These are phyloP conservation scores for Typhlichthys subterraneus DNA, from an alignment of 2,797 vertebrate species.

Conservation along the genomic window DNA sequence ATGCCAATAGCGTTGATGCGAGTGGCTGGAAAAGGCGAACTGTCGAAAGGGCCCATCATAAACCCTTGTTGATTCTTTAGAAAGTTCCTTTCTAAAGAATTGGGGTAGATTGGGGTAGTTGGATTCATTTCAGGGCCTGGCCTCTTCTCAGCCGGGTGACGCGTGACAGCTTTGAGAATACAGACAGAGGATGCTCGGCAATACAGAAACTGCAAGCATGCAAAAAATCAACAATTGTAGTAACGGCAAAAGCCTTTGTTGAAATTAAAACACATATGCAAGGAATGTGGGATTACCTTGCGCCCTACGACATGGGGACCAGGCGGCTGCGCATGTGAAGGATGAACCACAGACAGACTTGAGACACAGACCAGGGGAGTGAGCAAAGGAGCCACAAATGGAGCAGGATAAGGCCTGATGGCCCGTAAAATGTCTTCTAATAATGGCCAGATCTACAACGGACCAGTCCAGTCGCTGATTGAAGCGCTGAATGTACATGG, in stretches of 20 bases:
- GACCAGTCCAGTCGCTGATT: background rate
- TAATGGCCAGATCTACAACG: background rate
- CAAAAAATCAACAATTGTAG: background rate
- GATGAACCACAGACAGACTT: background rate
- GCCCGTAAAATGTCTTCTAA: background rate
- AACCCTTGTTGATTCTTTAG: background rate
- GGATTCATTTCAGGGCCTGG: background rate
- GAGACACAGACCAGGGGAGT: background rate
- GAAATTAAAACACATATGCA: too few species aligned
- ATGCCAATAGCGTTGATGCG: background rate
- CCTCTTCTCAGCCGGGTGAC: too few species aligned
- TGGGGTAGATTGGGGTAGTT: background rate
- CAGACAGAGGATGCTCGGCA: background rate
- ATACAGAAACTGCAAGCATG: background rate
- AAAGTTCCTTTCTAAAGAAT: background rate
- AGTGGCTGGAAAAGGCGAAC: background rate
- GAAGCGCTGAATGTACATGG: background rate
- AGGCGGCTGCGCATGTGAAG: too few species aligned
- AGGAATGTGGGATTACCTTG: background rate
- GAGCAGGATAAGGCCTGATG: background rate
- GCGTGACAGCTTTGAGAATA: too few species aligned
- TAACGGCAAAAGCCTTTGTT: background rate
- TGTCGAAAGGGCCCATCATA: slow-evolving; percentile 1
- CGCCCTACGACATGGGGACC: background rate
- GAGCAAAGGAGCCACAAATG: background rate